phyloP scores from a whole-genome alignment of 2,797 vertebrate species.

The Characodon lateralis region DNA sequence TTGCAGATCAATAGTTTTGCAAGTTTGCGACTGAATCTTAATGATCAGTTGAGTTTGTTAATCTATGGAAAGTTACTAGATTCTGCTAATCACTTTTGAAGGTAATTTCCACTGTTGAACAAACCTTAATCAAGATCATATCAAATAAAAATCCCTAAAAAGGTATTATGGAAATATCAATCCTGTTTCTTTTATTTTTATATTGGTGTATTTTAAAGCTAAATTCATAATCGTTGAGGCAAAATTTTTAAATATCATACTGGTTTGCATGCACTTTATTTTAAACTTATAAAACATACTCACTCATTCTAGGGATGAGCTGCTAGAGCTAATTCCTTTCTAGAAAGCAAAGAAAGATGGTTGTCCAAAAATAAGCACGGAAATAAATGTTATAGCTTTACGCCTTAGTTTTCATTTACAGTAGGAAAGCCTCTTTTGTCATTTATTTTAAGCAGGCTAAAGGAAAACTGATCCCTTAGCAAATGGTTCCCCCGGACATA shows the following conservation, averaged over 20 bases:
- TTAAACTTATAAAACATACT: background rate
- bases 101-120: background rate
- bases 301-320: too few species aligned
- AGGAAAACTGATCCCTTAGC: constrained; percentile 24
- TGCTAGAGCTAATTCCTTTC: too few species aligned
- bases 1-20: background rate
- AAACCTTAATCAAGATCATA: background rate
- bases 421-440: constrained; percentile 27
- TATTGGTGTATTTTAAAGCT: background rate
- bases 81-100: background rate
- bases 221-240: background rate
- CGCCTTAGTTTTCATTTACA: constrained; percentile 26
- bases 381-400: constrained; percentile 4
- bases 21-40: background rate
- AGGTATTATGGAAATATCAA: too few species aligned
- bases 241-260: background rate
- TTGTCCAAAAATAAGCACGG: background rate
- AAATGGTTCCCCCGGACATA: constrained; percentile 16
- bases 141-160: too few species aligned
- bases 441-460: constrained; percentile 36
- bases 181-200: too few species aligned
- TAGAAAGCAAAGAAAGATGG: background rate
- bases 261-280: background rate
- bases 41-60: background rate
- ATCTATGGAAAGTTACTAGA: background rate